Evolutionary conservation across 2,888 invertebrate genomes (phyloP).

Genomic region (Drosophila falleni): DNA sequence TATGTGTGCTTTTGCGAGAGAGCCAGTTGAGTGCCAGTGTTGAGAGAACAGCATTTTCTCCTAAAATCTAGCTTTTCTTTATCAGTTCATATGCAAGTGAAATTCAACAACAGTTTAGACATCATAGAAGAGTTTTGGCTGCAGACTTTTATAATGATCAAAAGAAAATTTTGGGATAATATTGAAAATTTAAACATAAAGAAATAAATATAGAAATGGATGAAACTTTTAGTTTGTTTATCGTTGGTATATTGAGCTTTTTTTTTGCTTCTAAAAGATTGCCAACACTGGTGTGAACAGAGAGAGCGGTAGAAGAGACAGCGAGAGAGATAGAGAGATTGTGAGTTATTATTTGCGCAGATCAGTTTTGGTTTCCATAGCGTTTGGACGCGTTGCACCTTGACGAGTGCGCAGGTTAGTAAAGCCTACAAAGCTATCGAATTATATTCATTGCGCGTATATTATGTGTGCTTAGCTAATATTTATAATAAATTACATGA

Average conservation of each 20-base stretch:
- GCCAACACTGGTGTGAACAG: neutral
- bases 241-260: neutral
- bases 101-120: neutral
- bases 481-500: constrained; percentile 39
- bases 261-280: neutral
- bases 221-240: neutral
- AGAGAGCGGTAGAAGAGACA: constrained; percentile 1
- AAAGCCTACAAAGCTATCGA: constrained; percentile 26
- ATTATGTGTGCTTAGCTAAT: constrained; percentile 37
- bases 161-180: neutral
- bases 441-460: constrained; percentile 27
- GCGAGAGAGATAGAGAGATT: neutral
- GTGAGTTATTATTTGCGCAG: constrained; percentile 45
- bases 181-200: neutral
- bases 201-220: too few species aligned
- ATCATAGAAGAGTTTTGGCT: neutral
- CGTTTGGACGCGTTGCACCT: constrained; percentile 47
- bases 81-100: too few species aligned
- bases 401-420: constrained; percentile 38
- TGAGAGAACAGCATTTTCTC: neutral
- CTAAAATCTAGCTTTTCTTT: neutral
- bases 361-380: constrained; percentile 56
- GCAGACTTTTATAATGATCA: neutral
- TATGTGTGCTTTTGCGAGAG: constrained; percentile 28
- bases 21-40: constrained; percentile 1